Base-by-base conservation (phyloP, 1,140 invertebrate genomes). In the Lucilia cuprina region DNA sequence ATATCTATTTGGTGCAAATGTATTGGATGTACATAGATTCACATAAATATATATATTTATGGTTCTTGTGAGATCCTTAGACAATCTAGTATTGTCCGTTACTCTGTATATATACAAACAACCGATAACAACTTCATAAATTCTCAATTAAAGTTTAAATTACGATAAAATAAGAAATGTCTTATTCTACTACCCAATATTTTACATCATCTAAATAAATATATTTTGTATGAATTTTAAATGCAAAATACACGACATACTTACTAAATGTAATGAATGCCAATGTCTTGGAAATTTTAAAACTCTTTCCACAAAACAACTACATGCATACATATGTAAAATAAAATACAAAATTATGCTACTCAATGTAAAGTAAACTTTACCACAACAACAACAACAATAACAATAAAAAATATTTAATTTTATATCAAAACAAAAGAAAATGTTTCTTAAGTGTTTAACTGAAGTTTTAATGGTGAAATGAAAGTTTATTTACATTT, bases 391-490 rank as follows among this genome's bases (percentile, higher is more conserved):
- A 21, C 14, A 60, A 60, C 55, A 70, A 70, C 17, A 70, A 70
- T 70, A 70, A 70, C 65, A 70, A 70, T 21, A 70, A 70, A 25
- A 70, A 70, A 21, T 8, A 10, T 25, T 70, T 70, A 25, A 19
- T 70, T 70, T 60, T 60, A 60, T 21, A 70, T 2, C n/a, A 70
- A 19, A 70, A 21, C 65, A 70, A 19, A 70, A 70, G 65, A 70
- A 19, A 70, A 70, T 70, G n/a, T 70, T 25, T 21, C 19, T 70
- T 70, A 70, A 70, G 65, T 70, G 65, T 70, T 70, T 70, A 70
- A 70, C 65, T 70, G n/a, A 70, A 70, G 65, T 70, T 70, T 70
- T 70, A 70, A 70, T 70, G 65, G 65, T 21, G 21, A 70, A 70
- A 70, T 70, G n/a, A 70, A 70, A 70, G 65, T 70, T 70, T 70